Base-by-base conservation (phyloP, 53 echinoderm and acorn worm genomes). In the Patiria pectinifera region DNA sequence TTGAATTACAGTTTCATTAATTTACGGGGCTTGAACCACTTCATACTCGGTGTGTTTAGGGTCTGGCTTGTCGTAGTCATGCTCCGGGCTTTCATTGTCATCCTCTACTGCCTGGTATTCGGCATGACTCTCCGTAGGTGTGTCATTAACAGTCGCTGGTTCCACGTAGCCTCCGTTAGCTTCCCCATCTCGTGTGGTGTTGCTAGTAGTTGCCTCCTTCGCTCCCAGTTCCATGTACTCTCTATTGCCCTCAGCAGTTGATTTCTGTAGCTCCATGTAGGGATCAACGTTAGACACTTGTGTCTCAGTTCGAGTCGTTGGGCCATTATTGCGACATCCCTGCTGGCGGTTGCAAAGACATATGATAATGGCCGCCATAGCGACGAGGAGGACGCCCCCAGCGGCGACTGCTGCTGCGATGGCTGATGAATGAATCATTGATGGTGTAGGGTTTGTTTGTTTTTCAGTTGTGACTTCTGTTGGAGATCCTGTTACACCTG, bases 211-310 rank as follows among this genome's bases (percentile, higher is more conserved):
- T 82, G 59, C 43, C 11, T 13, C 66, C 24, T 26, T 84, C 16
- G 84, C 48, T 66, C 63, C 22, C 18, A 84, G 84, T 84, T 48
- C 84, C 66, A 84, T 35, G 66, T 66, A 66, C 62, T 84, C 62
- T 15, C 62, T 84, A 16, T 62, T 84, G 15, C 15, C 62, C 1
- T 43, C 63, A 44, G 0, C 84, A 3, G 44, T 79, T 16, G 80
- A 48, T 59, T 53, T 46, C n/a, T 82, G 84, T 35, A 66, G 63
- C 24, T 62, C 84, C 66, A 35, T 35, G 63, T 84, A 84, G 66
- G 63, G 59, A 59, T 82, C 82, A 22, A 82, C 59, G 60, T 58
- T 82, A 16, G 82, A 53, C 59, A 58, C 58, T 21, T 82, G 82
- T n/a, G 82, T 59, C n/a, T 59, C 82, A 22, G 58, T 58, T 79